Base-by-base conservation (phyloP, 2,113 vertebrate species). In the Nesogale talazaci region DNA sequence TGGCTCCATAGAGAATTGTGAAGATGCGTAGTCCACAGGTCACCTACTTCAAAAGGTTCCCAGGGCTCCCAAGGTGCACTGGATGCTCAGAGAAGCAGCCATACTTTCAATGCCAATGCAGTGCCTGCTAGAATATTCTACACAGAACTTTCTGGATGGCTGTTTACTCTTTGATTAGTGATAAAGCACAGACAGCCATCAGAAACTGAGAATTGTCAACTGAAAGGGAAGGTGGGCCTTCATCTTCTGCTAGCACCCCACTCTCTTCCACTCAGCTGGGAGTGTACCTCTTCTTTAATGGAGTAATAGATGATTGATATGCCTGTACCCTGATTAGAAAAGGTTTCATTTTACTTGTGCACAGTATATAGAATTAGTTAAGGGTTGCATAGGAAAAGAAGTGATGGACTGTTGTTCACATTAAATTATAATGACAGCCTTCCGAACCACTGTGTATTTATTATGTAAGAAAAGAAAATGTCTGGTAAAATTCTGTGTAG, bases 361-460 rank as follows among this genome's bases (percentile, higher is more conserved):
- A 94, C n/a, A 7, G 69, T 98, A 97, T 93, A 93, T 98, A 95
- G 97, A 98, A 98, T 98, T 98, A 98, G 98, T 98, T 98, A 98
- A 98, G 96, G 97, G 96, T 96, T 97, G 97, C 96, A 97, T 92
- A 97, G 97, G 97, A 98, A 97, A 97, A 96, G 96, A 97, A 97
- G 98, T 97, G 97, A 98, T 98, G 96, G 98, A 95, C 97, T 96
- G 98, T 98, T 98, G 98, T 98, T 98, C 98, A 88, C 95, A 97
- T 96, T 98, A 98, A 98, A 98, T 98, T 98, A 98, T 98, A 98
- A 98, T 98, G 97, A 98, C 98, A 98, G 98, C 97, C 97, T 98
- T 98, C 97, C 97, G 97, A 98, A 97, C 98, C 95, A 97, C 98
- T 97, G 97, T 98, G 97, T 98, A 98, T 98, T 98, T 98, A 98